Evolutionary conservation across 2,888 invertebrate species (phyloP).

Genomic region (Lissocephala sabroskyi): DNA sequence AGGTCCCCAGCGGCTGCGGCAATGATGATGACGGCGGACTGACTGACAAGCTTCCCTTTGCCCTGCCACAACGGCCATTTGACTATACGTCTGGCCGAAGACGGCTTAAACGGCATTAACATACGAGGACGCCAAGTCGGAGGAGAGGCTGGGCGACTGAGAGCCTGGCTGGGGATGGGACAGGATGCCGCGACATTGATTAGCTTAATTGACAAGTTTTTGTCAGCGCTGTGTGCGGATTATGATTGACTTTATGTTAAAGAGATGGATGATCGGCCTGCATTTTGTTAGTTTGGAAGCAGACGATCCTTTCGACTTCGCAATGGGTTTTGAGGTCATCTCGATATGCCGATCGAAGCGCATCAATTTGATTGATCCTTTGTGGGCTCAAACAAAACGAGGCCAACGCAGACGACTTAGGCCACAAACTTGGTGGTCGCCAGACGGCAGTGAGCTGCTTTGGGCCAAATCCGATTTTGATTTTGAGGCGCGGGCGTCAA

Average conservation of each 20-base stretch:
- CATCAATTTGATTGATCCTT: constrained; percentile 56
- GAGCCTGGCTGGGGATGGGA: no score
- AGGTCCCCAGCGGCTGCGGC: no score
- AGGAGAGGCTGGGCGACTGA: no score
- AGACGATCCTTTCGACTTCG: not conserved
- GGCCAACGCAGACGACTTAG: constrained; percentile 10
- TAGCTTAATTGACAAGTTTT: constrained; percentile 68
- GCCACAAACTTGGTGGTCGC: constrained; percentile 6
- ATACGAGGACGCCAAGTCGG: constrained; percentile 25
- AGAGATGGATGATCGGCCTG: constrained; percentile 7
- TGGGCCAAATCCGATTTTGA: constrained; percentile 10
- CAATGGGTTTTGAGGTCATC: not conserved
- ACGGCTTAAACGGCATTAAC: no score
- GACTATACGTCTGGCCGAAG: constrained; percentile 41
- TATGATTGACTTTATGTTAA: constrained; percentile 70
- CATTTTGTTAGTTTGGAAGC: constrained; percentile 40
- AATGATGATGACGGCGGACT: no score
- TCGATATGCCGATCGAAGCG: constrained; percentile 49
- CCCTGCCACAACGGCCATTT: no score
- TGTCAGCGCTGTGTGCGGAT: constrained; percentile 61
- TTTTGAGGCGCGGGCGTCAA: constrained; percentile 18
- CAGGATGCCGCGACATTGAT: constrained; percentile 27
- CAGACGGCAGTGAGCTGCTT: no score
- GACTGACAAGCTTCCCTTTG: no score
- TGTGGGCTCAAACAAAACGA: constrained; percentile 28